These are phyloP conservation scores for Rhagophthalmus giganteus DNA, from an alignment of 2,888 invertebrate species.

Conservation along the genomic window DNA sequence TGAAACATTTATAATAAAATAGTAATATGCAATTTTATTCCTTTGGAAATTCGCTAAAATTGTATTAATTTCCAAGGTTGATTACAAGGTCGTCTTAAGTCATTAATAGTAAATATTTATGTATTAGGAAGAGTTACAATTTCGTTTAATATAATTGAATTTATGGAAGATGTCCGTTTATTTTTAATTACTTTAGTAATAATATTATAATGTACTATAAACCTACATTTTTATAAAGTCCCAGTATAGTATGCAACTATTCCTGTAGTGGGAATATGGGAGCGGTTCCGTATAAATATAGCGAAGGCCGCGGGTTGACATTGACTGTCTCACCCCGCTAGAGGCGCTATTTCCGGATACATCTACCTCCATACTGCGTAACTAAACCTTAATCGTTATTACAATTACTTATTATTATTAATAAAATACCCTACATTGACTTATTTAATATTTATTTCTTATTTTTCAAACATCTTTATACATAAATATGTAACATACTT, in stretches of 20 bases:
- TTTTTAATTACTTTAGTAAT: no score
- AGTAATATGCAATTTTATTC: background rate
- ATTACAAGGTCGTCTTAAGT: conserved; percentile 1
- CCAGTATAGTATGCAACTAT: conserved; percentile 33
- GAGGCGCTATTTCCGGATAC: conserved; percentile 48
- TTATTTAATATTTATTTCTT: no score
- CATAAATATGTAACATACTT: no score
- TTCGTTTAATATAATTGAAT: no score
- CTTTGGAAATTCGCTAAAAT: background rate
- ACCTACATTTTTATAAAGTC: no score
- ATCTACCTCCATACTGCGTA: conserved; percentile 29
- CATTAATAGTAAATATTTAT: conserved; percentile 4
- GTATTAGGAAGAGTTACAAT: background rate
- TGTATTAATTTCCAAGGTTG: conserved; percentile 3
- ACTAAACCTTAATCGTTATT: conserved; percentile 21
- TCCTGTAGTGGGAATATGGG: conserved; percentile 36
- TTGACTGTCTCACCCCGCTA: conserved; percentile 52
- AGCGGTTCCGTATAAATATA: conserved; percentile 45
- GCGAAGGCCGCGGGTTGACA: conserved; percentile 52
- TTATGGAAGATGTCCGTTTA: no score
- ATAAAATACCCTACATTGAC: no score
- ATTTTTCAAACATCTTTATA: no score
- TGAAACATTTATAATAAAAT: no score
- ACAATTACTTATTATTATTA: no score
- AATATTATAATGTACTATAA: no score